These are phyloP conservation scores for Chrysopilus asiliformis DNA, from an alignment of 2,888 invertebrate species.

Conservation along the genomic window DNA sequence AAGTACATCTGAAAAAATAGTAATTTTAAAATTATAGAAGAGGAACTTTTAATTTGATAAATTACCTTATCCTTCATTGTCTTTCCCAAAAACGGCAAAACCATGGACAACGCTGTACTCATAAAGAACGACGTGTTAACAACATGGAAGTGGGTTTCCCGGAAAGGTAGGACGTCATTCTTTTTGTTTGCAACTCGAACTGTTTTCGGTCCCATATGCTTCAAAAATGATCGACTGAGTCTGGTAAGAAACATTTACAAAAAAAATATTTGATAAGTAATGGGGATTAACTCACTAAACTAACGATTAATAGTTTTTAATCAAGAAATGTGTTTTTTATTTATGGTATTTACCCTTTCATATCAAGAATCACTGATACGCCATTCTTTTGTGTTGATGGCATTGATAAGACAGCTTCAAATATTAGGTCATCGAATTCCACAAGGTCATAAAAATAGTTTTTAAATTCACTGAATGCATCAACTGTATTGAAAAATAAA, in stretches of 20 bases:
- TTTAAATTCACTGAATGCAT: slow-evolving; percentile 27
- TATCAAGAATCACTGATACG: slow-evolving; percentile 27
- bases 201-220: slow-evolving; percentile 11
- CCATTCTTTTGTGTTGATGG: slow-evolving; percentile 28
- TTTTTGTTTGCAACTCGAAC: slow-evolving; percentile 27
- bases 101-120: slow-evolving; percentile 24
- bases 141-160: slow-evolving; percentile 26
- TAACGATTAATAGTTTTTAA: too few relatives aligned
- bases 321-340: too few relatives aligned
- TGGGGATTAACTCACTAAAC: too few relatives aligned
- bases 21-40: not conserved
- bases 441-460: slow-evolving; percentile 26
- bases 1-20: slow-evolving; percentile 22
- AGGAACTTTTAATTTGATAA: not conserved
- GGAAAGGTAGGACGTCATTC: slow-evolving; percentile 25
- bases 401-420: slow-evolving; percentile 26
- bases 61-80: slow-evolving; percentile 26
- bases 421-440: slow-evolving; percentile 31
- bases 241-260: slow-evolving; percentile 1
- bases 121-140: slow-evolving; percentile 28
- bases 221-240: slow-evolving; percentile 6
- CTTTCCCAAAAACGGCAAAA: slow-evolving; percentile 29
- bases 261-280: not conserved
- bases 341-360: slow-evolving; percentile 28
- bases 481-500: slow-evolving; percentile 19